Evolutionary conservation across 2,888 invertebrate species (phyloP).

Genomic region (Helobdella robusta): DNA sequence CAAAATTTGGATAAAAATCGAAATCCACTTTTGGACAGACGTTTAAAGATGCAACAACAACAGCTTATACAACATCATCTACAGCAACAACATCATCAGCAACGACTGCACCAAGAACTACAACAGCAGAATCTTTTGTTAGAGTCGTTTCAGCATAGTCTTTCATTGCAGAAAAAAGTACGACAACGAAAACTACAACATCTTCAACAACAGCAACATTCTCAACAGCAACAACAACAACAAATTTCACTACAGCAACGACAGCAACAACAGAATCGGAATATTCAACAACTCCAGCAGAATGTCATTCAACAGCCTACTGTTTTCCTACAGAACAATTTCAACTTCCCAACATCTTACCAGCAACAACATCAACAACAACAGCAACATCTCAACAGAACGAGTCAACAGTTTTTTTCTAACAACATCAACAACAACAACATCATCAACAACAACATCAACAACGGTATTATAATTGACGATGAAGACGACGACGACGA

Average conservation of each 20-base stretch:
- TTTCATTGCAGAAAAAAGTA: no score
- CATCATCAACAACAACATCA: neutral
- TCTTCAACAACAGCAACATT: slow-evolving; percentile 6
- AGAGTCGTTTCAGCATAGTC: neutral
- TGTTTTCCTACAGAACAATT: neutral
- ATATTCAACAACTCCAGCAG: neutral
- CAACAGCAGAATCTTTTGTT: neutral
- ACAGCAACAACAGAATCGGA: slow-evolving; percentile 8
- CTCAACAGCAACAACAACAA: neutral
- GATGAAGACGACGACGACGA: neutral
- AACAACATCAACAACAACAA: neutral
- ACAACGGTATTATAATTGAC: neutral
- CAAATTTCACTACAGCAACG: neutral
- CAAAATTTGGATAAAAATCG: no score
- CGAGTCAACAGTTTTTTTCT: no score
- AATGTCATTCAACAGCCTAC: no score
- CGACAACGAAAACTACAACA: neutral
- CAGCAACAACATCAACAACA: slow-evolving; percentile 7
- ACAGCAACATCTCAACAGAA: slow-evolving; percentile 7
- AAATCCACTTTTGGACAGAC: neutral
- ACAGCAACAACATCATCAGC: neutral
- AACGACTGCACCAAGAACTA: neutral
- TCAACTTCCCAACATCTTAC: slow-evolving; percentile 2
- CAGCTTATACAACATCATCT: neutral
- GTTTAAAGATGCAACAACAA: neutral